Percentiles rank a stretch among this genome's conserved stretches.
These are phyloP conservation scores for Tenualosa thibaudeaui DNA, from an alignment of 2,797 vertebrate species.

Conservation along the genomic window DNA sequence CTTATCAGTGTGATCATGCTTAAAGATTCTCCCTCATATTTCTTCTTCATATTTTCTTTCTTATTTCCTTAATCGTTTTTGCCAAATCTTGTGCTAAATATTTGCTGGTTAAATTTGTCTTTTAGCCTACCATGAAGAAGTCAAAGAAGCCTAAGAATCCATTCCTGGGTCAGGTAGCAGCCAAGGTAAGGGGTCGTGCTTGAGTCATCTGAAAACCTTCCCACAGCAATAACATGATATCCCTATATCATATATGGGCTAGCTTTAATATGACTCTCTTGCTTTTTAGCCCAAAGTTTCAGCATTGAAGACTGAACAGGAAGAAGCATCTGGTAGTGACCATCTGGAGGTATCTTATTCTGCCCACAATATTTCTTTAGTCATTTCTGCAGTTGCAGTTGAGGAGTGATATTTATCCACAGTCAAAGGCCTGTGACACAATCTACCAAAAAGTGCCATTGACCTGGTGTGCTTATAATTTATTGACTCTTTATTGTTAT, in stretches of 20 bases:
- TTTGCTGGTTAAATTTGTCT: background rate
- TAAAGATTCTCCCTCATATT: background rate
- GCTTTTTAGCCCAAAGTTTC: background rate
- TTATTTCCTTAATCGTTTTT: background rate
- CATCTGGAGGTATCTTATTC: background rate
- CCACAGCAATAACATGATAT: background rate
- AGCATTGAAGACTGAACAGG: background rate
- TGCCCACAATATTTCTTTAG: background rate
- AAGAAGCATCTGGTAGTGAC: background rate
- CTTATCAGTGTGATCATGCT: background rate
- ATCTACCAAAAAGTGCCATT: background rate
- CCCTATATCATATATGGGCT: background rate
- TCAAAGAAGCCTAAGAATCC: conserved; percentile 59
- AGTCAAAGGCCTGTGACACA: background rate
- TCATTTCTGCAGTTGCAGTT: background rate
- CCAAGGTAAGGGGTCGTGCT: too few species aligned
- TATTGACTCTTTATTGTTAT: background rate
- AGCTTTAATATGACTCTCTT: background rate
- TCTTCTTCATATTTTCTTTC: background rate
- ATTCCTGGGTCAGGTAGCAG: conserved; percentile 33
- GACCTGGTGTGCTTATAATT: background rate
- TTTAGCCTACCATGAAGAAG: conserved; percentile 60
- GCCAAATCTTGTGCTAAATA: background rate
- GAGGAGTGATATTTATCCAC: background rate
- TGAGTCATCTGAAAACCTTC: background rate